Evolutionary conservation across 1,140 invertebrate genomes (phyloP), one percentile per base, ranked within the genome.

Genomic region (Telenomus remus): DNA sequence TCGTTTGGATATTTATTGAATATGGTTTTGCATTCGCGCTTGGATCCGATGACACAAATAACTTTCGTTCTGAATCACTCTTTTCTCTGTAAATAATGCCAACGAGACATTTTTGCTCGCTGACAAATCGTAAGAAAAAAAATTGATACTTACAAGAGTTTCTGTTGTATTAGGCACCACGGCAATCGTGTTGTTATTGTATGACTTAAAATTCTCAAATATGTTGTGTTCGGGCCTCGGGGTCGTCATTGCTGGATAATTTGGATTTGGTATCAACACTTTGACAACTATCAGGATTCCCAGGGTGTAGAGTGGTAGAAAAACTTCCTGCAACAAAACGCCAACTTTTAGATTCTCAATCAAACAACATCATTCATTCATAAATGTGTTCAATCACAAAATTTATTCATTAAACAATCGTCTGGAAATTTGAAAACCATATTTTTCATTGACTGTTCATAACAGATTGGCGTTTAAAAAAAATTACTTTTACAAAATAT

Each of bases 221-320:
- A 93, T 85, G 59, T 90, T 85, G 6, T 89, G 87, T 53, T 91
- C 88, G 35, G 89, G 90, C 49, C 89, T 89, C 15, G 90, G 90
- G 34, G 89, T 90, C 39, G 85, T 87, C 71, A 93, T 91, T 76
- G 90, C 90, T 0, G 92, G 92, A 85, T 93, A 93, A 86, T 93
- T 92, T 51, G 92, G 92, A 84, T 93, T 93, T 14, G 92, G 93
- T 79, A 93, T 91, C 60, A 92, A 84, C 73, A 92, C 89, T 82
- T 93, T 94, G 27, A 94, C 89, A 57, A 94, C 89, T 75, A 93
- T 93, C 56, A 94, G 86, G 56, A 93, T 90, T 11, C 91, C 90
- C 53, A 95, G 84, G 9, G 92, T 93, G 79, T 93, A 93, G 0
- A 94, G 88, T 8, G 93, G 93, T 50, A 94, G 85, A 70, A 94